These are phyloP conservation scores for Drosophila pseudotakahashii DNA, from an alignment of 2,888 invertebrate species.

Conservation along the genomic window DNA sequence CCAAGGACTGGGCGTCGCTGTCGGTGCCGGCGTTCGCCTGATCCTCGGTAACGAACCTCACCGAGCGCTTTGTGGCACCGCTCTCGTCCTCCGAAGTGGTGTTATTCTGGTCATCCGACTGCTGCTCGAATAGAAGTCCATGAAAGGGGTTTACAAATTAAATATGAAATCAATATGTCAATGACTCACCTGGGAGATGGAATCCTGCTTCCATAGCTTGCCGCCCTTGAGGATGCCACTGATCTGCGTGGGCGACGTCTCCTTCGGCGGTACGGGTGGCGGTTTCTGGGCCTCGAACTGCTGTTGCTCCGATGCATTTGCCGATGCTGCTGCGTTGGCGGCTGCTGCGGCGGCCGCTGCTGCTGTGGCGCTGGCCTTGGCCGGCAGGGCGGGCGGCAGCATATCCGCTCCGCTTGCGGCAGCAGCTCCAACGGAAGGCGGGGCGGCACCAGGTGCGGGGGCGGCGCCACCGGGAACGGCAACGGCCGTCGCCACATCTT, in stretches of 20 bases:
- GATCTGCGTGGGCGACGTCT: conserved; percentile 87
- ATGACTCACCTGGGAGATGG: conserved; percentile 85
- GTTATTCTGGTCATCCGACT: conserved; percentile 83
- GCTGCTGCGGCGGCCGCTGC: conserved; percentile 41
- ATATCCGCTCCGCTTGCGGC: conserved; percentile 32
- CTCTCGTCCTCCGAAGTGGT: conserved; percentile 85
- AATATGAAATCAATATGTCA: not conserved
- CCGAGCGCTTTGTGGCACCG: conserved; percentile 87
- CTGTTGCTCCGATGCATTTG: not conserved
- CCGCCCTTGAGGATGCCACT: conserved; percentile 92
- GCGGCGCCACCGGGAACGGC: not conserved
- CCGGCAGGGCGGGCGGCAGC: conserved; percentile 63
- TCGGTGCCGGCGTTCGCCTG: conserved; percentile 76
- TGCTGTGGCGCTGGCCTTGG: conserved; percentile 60
- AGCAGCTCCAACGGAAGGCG: conserved; percentile 6
- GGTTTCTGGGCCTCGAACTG: conserved; percentile 64
- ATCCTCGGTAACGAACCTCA: conserved; percentile 87
- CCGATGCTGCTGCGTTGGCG: conserved; percentile 19
- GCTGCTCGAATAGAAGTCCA: conserved; percentile 30
- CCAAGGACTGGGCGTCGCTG: conserved; percentile 72
- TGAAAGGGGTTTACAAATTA: not conserved
- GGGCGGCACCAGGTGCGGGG: conserved; percentile 18
- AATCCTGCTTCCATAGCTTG: conserved; percentile 89
- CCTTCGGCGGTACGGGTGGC: conserved; percentile 83
- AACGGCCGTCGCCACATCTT: conserved; percentile 65